Base-by-base conservation (phyloP, 1,140 invertebrate genomes). In the Pseudomyrmex dendroicus region DNA sequence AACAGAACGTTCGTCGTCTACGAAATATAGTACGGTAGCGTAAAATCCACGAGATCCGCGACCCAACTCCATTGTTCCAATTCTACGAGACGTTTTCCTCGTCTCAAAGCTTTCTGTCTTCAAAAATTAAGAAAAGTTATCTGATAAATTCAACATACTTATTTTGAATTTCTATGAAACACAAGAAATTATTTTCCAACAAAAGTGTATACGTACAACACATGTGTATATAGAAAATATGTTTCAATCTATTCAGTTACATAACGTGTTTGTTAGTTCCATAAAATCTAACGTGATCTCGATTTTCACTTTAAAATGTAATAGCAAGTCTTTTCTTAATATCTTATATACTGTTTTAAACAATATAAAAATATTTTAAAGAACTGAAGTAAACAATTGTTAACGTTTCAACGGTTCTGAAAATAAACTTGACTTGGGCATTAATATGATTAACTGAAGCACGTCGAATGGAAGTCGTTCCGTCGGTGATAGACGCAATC, bases 401-500 rank as follows among this genome's bases (percentile, higher is more conserved):
- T 35, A 35, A 35, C 22, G 10, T 44, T 64, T 50, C 48, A 52
- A 17, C 0, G n/a, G 52, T 25, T 35, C 46, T 35, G 5, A 0
- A 10, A 22, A 13, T 44, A 22, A 8, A 25, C 15, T 46, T n/a
- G 50, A 48, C 52, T 12, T 46, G 12, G 9, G 12, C 56, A 70
- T 48, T 56, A 48, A 48, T 57, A 48, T 10, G 52, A 48, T 44
- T 78, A 22, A 63, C 54, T 56, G 50, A 64, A 20, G n/a, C 48
- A 44, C 17, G 15, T 68, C 17, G 7, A 3, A 44, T 46, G 15
- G 17, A 59, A 35, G 8, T 44, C 15, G 54, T 59, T 20, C 76
- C 76, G 66, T 80, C 76, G 66, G 22, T 61, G 44, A 80, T 80
- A 64, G 44, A 80, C 52, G 50, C 22, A 17, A 56, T 56, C 35